These are phyloP conservation scores for Trematomus bernacchii DNA, from an alignment of 2,797 vertebrate species.

Conservation along the genomic window DNA sequence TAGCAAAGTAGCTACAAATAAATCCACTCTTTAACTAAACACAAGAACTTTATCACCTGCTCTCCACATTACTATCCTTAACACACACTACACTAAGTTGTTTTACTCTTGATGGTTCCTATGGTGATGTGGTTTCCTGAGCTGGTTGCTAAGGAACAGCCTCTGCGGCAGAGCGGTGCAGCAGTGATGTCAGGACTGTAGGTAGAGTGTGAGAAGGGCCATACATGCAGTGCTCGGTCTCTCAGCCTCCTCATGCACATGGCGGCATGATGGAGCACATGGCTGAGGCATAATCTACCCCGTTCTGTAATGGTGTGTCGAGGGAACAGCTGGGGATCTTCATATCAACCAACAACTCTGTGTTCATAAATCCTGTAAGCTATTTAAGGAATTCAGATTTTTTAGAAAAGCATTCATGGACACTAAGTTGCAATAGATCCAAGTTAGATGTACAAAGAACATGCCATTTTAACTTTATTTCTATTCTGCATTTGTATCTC, in stretches of 20 bases:
- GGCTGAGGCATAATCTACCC: slow-evolving; percentile 34
- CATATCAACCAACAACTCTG: slow-evolving; percentile 41
- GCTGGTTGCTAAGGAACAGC: slow-evolving; percentile 95
- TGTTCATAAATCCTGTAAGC: not conserved
- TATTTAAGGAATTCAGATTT: slow-evolving; percentile 25
- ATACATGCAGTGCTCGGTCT: slow-evolving; percentile 56
- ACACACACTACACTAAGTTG: slow-evolving; percentile 78
- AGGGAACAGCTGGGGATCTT: slow-evolving; percentile 36
- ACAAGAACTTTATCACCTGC: slow-evolving; percentile 46
- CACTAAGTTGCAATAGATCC: not conserved
- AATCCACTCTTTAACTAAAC: slow-evolving; percentile 6
- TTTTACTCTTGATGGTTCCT: slow-evolving; percentile 82
- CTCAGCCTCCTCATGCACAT: slow-evolving; percentile 65
- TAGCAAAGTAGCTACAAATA: not conserved
- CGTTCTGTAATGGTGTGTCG: slow-evolving; percentile 6
- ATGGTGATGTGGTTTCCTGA: slow-evolving; percentile 89
- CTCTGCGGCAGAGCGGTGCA: slow-evolving; percentile 87
- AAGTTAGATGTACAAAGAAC: not conserved
- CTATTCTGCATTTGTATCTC: slow-evolving; percentile 10
- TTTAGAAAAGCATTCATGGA: slow-evolving; percentile 8
- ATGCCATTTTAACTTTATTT: not conserved
- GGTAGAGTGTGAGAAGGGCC: slow-evolving; percentile 64
- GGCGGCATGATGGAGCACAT: slow-evolving; percentile 56
- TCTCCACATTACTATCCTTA: slow-evolving; percentile 70
- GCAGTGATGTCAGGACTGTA: slow-evolving; percentile 87